Base-by-base conservation (phyloP, 2,113 vertebrate species). In the Myodes glareolus region DNA sequence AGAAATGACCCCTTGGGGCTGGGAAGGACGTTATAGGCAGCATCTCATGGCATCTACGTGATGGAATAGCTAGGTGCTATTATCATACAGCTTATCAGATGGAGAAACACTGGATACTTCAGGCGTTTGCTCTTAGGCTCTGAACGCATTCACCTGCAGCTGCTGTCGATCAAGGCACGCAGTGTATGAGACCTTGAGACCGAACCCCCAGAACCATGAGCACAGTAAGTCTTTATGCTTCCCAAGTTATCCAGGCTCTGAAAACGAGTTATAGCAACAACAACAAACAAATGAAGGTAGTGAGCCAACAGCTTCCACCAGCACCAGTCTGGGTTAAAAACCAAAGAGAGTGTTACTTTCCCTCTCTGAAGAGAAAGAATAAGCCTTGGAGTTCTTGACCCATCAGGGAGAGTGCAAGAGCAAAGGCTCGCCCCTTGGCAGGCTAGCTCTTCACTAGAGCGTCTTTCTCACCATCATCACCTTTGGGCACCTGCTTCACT, bases 361-460 rank as follows among this genome's bases (percentile, higher is more conserved):
- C 13, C 7, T 42, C 19, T 14, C 1, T 23, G 63, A 81, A 39
- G 68, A 52, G 13, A 61, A 31, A 70, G 29, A 52, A 31, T 5
- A 19, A n/a, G 21, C 27, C 75, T 61, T 67, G 52, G 47, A 94
- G 23, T 72, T 72, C 39, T 47, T 1, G 31, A n/a, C 31, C 25
- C 68, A 11, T 63, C 23, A 50, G 84, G 42, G 36, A 58, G 58
- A 86, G 14, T 14, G 55, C 11, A 25, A 23, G 76, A 50, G 27
- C 2, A 45, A 7, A 4, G 0, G 3, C 6, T 50, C 13, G 23
- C 78, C 4, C 19, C 45, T 11, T 67, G 19, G 0, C 14, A 11
- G 6, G 63, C 11, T 25, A 29, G 1, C 12, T 50, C 17, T 78
- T 36, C 50, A 45, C 13, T 0, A 12, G 5, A 7, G 6, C 17